Evolutionary conservation across 2,888 invertebrate genomes (phyloP).

Genomic region (Amblyteles armatorius): DNA sequence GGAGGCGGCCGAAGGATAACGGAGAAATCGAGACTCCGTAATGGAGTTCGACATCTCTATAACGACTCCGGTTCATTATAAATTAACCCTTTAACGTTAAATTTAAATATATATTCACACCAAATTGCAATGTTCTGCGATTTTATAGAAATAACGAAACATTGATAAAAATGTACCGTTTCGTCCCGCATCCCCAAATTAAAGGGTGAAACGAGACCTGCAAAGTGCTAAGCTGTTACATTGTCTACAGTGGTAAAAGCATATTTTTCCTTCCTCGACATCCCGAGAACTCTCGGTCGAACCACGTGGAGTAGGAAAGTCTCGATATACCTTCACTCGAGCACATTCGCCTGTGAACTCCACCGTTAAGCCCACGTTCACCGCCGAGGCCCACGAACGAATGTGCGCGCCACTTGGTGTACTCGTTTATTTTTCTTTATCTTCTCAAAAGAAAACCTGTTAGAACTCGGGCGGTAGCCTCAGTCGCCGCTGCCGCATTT

Average conservation of each 20-base stretch:
- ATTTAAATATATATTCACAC: neutral
- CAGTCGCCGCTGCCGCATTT: slow-evolving; percentile 18
- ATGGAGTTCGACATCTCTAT: slow-evolving; percentile 25
- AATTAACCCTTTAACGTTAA: neutral
- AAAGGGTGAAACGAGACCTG: neutral
- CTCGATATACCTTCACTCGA: slow-evolving; percentile 71
- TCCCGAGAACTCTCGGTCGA: neutral
- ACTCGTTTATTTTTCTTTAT: slow-evolving; percentile 35
- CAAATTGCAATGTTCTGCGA: neutral
- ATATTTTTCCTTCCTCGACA: neutral
- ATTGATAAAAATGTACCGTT: neutral
- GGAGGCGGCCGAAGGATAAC: neutral
- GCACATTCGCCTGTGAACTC: slow-evolving; percentile 68
- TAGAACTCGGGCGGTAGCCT: slow-evolving; percentile 17
- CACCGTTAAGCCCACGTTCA: slow-evolving; percentile 67
- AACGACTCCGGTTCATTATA: neutral
- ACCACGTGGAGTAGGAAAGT: slow-evolving; percentile 31
- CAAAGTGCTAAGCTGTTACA: neutral
- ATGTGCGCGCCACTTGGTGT: slow-evolving; percentile 31
- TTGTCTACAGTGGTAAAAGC: neutral
- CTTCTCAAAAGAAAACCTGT: slow-evolving; percentile 53
- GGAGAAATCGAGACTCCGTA: neutral
- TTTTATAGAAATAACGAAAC: neutral
- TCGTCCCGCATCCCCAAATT: neutral
- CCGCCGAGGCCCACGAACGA: slow-evolving; percentile 43